Evolutionary conservation across 2,797 vertebrate species (phyloP), one percentile per base, ranked within the genome.

Genomic region (Macroramphosus scolopax): DNA sequence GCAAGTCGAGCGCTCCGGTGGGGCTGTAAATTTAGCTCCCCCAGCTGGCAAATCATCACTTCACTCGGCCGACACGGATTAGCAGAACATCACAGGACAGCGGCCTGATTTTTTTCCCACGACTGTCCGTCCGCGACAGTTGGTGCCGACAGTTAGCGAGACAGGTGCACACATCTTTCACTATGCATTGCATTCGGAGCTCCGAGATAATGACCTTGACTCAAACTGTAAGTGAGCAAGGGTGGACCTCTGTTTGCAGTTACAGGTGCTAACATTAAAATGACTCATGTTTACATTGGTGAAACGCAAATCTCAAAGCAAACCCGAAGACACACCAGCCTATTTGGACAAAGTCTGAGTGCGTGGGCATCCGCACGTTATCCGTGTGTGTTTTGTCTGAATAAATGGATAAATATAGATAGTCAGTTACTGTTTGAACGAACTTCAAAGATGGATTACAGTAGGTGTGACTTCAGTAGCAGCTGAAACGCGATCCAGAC

Each of bases 111-210:
- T 68, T 78, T 80, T 88, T 88, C 86, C 82, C 86, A 87, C 71
- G 82, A 14, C 68, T 45, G 66, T 54, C 77, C 49, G 68, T 80
- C 77, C 80, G 53, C 60, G 5, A 77, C 82, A 85, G 82, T 83
- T 85, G 86, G 55, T 58, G n/a, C n/a, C n/a, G n/a, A n/a, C n/a
- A n/a, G n/a, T 36, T 66, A 9, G 47, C 3, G 17, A 43, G 69
- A 84, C 83, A 87, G 84, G 81, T 88, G 84, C n/a, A n/a, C 70
- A 35, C 38, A n/a, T 64, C 68, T 69, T 60, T 74, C 56, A 68
- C 73, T 55, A 64, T 67, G 67, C 17, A 2, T 39, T 15, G 61
- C 56, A 71, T 72, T 72, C 40, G 33, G 26, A 2, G 17, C 65
- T 34, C 32, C 41, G 14, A 38, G 25, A 13, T n/a, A 7, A 16